Evolutionary conservation across 2,888 invertebrate species (phyloP).

Genomic region (Synergus japonicus): DNA sequence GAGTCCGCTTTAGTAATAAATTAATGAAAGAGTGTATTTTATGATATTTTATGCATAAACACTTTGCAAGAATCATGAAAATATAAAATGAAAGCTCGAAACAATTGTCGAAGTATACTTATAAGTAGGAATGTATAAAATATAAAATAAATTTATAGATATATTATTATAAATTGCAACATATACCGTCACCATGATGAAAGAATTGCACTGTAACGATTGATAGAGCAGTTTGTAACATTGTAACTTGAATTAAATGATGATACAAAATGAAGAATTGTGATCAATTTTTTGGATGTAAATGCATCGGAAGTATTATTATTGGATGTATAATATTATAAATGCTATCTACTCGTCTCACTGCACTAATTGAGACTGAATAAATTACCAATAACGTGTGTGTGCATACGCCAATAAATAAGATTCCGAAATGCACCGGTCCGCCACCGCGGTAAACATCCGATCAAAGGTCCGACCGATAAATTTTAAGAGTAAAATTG

Average conservation of each 20-base stretch:
- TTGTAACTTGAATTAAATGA: constrained; percentile 35
- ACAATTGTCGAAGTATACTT: constrained; percentile 46
- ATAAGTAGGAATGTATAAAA: constrained; percentile 60
- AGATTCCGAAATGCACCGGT: constrained; percentile 45
- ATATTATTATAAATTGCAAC: constrained; percentile 38
- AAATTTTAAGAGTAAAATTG: constrained; percentile 66
- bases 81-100: constrained; percentile 41
- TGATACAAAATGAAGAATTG: constrained; percentile 15
- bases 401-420: constrained; percentile 37
- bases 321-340: background rate
- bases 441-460: constrained; percentile 54
- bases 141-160: constrained; percentile 45
- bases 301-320: background rate
- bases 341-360: background rate
- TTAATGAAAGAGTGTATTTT: constrained; percentile 71
- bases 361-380: background rate
- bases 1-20: constrained; percentile 62
- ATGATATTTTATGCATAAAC: constrained; percentile 72
- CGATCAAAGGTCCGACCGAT: constrained; percentile 54
- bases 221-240: constrained; percentile 42
- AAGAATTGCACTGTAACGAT: constrained; percentile 62
- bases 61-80: constrained; percentile 43
- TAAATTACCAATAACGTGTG: background rate
- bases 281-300: constrained; percentile 17
- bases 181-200: constrained; percentile 48